Base-by-base conservation (phyloP, 2,888 invertebrate species). In the Lampropteryx suffumata region DNA sequence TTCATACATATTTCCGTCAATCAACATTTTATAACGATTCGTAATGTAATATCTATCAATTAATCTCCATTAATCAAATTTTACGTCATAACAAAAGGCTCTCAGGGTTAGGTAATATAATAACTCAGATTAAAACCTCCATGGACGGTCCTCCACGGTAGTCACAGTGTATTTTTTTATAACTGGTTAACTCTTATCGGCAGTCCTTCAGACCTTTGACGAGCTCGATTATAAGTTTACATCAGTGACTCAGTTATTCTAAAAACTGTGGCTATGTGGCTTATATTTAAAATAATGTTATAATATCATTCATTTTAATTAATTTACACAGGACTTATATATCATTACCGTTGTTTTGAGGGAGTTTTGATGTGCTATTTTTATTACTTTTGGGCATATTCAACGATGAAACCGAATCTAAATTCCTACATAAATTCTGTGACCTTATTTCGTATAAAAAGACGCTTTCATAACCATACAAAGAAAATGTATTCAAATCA, bases 401-500 rank as follows among this genome's bases (percentile, higher is more conserved):
- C n/a, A n/a, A n/a, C n/a, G n/a, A n/a, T n/a, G n/a, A n/a, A n/a
- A n/a, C n/a, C n/a, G n/a, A n/a, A n/a, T n/a, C n/a, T n/a, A n/a
- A n/a, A n/a, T n/a, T n/a, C n/a, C n/a, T n/a, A n/a, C n/a, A n/a
- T n/a, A 17, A 17, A 17, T 3, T 17, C 2, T 17, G n/a, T 36
- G 28, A 45, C 29, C 37, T 28, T 29, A 37, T 37, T 45, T 45
- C 6, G 8, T 34, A n/a, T 26, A 7, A 30, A 12, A 29, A 28
- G 17, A 28, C 21, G 34, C 40, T 35, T 48, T 48, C 10, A 13
- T 2, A 35, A 24, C 13, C 37, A 26, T 33, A 47, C 37, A 47
- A 43, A 46, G 45, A 39, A 1, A 13, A 13, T 33, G 29, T 29
- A 52, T 52, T 44, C 39, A 48, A 52, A 39, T 43, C 33, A 29